A percentile compares a stretch with the other conserved stretches of the same genome.
phyloP scores from a whole-genome alignment of 2,113 vertebrate species.

The Bubo bubo region DNA sequence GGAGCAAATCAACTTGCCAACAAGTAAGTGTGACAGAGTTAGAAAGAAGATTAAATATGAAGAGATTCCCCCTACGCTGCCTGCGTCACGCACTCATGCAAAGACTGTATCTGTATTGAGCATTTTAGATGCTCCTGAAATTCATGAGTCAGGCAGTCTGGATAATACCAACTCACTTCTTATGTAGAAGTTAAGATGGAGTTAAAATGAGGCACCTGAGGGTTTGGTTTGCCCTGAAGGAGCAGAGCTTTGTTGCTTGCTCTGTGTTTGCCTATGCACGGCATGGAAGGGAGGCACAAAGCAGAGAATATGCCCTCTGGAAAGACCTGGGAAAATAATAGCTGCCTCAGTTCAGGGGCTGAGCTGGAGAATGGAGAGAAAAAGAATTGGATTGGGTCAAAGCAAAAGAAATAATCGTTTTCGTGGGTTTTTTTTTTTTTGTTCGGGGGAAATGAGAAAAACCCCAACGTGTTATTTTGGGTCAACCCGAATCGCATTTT shows the following conservation, averaged over 20 bases:
- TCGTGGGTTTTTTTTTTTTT: not conserved
- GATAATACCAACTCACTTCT: not conserved
- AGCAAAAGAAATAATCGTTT: not conserved
- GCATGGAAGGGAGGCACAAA: not conserved
- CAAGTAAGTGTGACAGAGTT: not conserved
- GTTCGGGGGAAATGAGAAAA: not conserved
- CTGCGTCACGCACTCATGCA: rapidly evolving
- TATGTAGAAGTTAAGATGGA: not conserved
- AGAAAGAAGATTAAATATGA: not conserved
- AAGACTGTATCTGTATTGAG: not conserved
- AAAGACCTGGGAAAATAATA: not conserved
- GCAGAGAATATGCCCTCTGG: not conserved
- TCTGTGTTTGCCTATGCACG: not conserved
- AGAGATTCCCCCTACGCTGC: not conserved
- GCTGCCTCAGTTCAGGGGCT: not conserved
- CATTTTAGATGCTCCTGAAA: not conserved
- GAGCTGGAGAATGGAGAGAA: not conserved
- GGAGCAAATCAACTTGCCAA: not conserved
- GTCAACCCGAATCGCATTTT: not conserved
- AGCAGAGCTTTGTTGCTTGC: not conserved
- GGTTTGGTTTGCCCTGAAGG: not conserved
- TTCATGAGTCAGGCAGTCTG: not conserved
- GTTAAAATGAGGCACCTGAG: not conserved
- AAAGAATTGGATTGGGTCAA: not conserved
- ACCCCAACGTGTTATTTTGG: not conserved